phyloP scores from a whole-genome alignment of 2,888 invertebrate species.

The Drosophila fulvimacula region DNA sequence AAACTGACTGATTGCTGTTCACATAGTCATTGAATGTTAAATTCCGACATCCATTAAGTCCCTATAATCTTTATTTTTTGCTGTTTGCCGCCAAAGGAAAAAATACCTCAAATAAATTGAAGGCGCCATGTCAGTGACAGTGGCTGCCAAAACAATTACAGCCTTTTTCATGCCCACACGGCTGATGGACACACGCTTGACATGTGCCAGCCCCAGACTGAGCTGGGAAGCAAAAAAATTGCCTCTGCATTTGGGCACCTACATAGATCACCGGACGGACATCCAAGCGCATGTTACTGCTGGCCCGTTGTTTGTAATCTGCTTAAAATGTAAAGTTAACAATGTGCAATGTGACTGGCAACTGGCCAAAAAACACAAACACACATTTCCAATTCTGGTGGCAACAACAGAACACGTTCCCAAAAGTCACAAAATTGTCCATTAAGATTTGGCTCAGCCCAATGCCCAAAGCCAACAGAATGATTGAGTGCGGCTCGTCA shows the following conservation, averaged over 20 bases:
- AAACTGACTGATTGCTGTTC: neutral
- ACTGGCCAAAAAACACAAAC: conserved; percentile 46
- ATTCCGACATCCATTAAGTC: conserved; percentile 37
- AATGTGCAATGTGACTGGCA: conserved; percentile 65
- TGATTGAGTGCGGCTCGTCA: conserved; percentile 19
- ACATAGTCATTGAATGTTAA: conserved; percentile 16
- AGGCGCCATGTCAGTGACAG: conserved; percentile 48
- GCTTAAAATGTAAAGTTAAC: conserved; percentile 79
- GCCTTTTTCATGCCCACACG: conserved; percentile 33
- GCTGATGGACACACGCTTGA: conserved; percentile 46
- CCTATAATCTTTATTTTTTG: conserved; percentile 18
- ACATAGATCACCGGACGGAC: conserved; percentile 25
- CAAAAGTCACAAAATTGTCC: conserved; percentile 41
- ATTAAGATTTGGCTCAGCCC: conserved; percentile 27
- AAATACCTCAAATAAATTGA: conserved; percentile 55
- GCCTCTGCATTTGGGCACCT: conserved; percentile 38
- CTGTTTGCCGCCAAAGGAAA: conserved; percentile 13
- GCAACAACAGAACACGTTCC: conserved; percentile 20
- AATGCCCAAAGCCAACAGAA: conserved; percentile 8
- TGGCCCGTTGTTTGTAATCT: conserved; percentile 71
- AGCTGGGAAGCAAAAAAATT: neutral
- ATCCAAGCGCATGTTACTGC: conserved; percentile 9
- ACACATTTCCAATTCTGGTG: conserved; percentile 17
- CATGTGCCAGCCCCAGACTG: conserved; percentile 34
- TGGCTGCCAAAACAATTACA: conserved; percentile 72